Evolutionary conservation across 2,797 vertebrate genomes (phyloP).

Genomic region (Emydoidea blandingii): DNA sequence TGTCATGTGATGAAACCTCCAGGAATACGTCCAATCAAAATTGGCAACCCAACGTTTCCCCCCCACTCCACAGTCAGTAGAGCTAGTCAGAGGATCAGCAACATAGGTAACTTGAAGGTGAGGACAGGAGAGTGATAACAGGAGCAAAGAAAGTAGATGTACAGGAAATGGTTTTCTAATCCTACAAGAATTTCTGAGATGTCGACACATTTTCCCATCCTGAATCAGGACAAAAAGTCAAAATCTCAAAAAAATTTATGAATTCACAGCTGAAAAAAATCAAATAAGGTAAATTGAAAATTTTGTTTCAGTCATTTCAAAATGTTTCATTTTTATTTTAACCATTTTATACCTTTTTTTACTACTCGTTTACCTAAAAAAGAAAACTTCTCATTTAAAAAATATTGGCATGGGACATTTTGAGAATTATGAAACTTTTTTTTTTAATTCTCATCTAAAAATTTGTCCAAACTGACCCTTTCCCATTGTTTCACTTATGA

Average conservation of each 20-base stretch:
- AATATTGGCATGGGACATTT: background rate
- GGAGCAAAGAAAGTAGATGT: background rate
- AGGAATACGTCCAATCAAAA: no score
- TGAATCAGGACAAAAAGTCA: background rate
- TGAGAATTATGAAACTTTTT: background rate
- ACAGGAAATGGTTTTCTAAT: background rate
- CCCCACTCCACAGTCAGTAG: background rate
- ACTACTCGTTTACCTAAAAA: background rate
- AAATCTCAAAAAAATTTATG: background rate
- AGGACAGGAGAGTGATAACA: background rate
- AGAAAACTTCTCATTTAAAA: background rate
- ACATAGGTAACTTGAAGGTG: background rate
- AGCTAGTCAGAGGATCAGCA: background rate
- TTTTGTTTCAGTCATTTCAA: background rate
- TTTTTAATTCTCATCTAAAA: background rate
- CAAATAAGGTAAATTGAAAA: background rate
- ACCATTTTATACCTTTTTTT: background rate
- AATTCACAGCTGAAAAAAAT: background rate
- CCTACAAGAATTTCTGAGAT: background rate
- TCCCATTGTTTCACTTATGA: background rate
- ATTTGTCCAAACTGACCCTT: background rate
- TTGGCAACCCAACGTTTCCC: background rate
- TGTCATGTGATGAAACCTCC: no score
- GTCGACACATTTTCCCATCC: background rate
- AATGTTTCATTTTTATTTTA: background rate